Conservation (phyloP, 1,140 invertebrate genomes). For the Eufriesea mexicana region DNA sequence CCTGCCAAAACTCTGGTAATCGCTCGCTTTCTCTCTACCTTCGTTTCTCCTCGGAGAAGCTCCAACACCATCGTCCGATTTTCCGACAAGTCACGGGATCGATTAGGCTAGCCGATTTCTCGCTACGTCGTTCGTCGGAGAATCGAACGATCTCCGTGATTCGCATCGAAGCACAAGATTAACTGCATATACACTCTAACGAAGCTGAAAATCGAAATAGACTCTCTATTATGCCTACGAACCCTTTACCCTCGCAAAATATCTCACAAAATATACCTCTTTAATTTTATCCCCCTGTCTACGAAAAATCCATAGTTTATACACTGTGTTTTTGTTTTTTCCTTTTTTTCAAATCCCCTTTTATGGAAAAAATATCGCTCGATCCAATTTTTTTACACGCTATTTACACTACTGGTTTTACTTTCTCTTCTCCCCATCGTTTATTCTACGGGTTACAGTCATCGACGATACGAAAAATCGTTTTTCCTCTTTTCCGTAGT, state of each 20-base stretch:
- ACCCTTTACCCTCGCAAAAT: slow-evolving; percentile 25
- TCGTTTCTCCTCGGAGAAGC: slow-evolving; percentile 17
- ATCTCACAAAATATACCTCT: slow-evolving; percentile 60
- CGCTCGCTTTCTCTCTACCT: not conserved
- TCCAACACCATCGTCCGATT: not conserved
- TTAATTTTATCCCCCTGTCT: slow-evolving; percentile 31
- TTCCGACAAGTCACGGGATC: not conserved
- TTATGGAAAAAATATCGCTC: slow-evolving; percentile 49
- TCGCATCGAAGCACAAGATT: slow-evolving; percentile 24
- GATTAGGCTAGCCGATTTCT: not conserved
- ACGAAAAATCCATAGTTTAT: slow-evolving; percentile 23
- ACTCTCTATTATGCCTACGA: slow-evolving; percentile 19
- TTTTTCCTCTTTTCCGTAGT: no score
- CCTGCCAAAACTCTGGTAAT: slow-evolving; percentile 25
- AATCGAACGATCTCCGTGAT: not conserved
- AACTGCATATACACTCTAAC: not conserved
- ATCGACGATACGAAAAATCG: not conserved
- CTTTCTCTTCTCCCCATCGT: not conserved
- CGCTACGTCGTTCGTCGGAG: not conserved
- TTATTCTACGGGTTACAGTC: no score
- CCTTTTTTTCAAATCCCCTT: not conserved
- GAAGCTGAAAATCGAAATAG: slow-evolving; percentile 32
- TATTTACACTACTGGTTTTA: slow-evolving; percentile 46
- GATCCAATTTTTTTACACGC: slow-evolving; percentile 17
- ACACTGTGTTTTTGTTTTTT: not conserved